Percentiles rank a stretch among this genome's conserved stretches.
Conservation (phyloP, 2,888 invertebrate genomes). For the Polydrusus pterygomalis region DNA sequence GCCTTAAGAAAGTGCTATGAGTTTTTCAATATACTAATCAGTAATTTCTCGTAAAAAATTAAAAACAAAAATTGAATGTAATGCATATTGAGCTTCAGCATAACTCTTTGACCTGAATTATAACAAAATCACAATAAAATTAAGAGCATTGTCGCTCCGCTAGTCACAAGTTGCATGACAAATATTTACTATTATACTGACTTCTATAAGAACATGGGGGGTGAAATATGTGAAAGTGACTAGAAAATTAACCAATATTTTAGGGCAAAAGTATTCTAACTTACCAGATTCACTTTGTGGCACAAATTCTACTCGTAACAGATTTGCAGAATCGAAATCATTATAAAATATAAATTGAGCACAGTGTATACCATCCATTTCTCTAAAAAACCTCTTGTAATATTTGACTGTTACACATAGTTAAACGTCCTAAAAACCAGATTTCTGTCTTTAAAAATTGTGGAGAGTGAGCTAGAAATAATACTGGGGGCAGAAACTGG, state of each 20-base stretch:
- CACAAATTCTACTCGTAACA: constrained; percentile 86
- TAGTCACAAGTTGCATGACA: too few relatives aligned
- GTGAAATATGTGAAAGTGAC: not conserved
- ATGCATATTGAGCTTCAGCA: not conserved
- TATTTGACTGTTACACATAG: constrained; percentile 44
- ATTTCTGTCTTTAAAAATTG: constrained; percentile 27
- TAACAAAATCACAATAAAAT: too few relatives aligned
- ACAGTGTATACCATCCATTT: constrained; percentile 75
- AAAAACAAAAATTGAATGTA: too few relatives aligned
- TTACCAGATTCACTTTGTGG: constrained; percentile 77
- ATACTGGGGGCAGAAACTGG: not conserved
- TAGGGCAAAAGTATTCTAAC: constrained; percentile 55
- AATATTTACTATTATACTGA: too few relatives aligned
- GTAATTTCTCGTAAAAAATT: too few relatives aligned
- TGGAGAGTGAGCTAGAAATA: constrained; percentile 46
- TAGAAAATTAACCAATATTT: not conserved
- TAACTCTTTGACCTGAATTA: too few relatives aligned
- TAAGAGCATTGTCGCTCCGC: too few relatives aligned
- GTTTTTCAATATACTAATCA: too few relatives aligned
- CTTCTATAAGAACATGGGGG: too few relatives aligned
- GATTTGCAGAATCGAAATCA: constrained; percentile 93
- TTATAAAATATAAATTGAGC: constrained; percentile 88
- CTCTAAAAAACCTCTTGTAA: constrained; percentile 28
- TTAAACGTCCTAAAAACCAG: constrained; percentile 37
- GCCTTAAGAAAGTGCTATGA: too few relatives aligned